Evolutionary conservation across 2,888 invertebrate genomes (phyloP).

Genomic region (Criorhina ranunculi): DNA sequence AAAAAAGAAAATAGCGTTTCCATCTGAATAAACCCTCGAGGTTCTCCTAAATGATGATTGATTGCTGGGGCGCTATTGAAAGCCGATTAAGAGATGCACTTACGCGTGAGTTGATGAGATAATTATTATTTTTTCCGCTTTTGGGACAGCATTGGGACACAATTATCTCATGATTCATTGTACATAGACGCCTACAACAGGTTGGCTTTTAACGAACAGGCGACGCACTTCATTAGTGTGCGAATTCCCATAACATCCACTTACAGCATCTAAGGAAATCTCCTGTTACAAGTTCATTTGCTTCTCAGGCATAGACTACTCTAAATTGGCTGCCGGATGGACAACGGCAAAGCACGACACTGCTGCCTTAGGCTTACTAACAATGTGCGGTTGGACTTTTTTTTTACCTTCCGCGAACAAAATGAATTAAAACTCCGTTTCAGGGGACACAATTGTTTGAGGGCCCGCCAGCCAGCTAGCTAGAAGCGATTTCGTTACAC

Average conservation of each 20-base stretch:
- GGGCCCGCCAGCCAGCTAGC: conserved; percentile 24
- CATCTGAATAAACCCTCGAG: conserved; percentile 27
- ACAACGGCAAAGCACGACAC: conserved; percentile 42
- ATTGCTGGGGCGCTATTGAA: conserved; percentile 53
- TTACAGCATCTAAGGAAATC: conserved; percentile 39
- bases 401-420: conserved; percentile 68
- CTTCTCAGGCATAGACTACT: conserved; percentile 49
- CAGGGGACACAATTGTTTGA: conserved; percentile 58
- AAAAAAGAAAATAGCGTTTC: conserved; percentile 28
- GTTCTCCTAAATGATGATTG: conserved; percentile 67
- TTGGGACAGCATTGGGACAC: conserved; percentile 33
- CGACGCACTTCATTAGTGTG: conserved; percentile 56
- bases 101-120: conserved; percentile 53
- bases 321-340: conserved; percentile 73
- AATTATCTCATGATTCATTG: conserved; percentile 50
- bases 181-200: conserved; percentile 28
- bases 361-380: conserved; percentile 30
- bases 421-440: conserved; percentile 70
- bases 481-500: conserved; percentile 70
- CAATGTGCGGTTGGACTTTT: conserved; percentile 54
- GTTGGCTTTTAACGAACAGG: conserved; percentile 45
- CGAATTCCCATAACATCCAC: conserved; percentile 57
- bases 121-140: conserved; percentile 46
- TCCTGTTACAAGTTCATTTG: conserved; percentile 73
- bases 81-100: conserved; percentile 68